These are phyloP conservation scores for Echeneis naucrates DNA, from an alignment of 2,797 vertebrate species.

Conservation along the genomic window DNA sequence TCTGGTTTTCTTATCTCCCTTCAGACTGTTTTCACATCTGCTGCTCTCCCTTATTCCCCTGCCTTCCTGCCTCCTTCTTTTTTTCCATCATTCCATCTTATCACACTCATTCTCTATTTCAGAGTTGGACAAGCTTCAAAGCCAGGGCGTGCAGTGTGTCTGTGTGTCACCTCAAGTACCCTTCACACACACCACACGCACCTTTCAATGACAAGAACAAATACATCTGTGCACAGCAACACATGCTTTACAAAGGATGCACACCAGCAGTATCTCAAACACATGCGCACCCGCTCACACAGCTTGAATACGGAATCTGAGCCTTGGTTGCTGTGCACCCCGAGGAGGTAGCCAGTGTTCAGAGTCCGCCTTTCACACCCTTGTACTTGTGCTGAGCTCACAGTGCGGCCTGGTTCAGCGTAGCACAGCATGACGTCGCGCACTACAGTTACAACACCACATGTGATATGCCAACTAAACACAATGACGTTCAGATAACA, in stretches of 20 bases:
- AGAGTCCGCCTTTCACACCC: conserved; percentile 64
- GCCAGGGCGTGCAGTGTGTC: conserved; percentile 31
- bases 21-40: conserved; percentile 72
- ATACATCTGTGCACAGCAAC: conserved; percentile 19
- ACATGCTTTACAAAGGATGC: conserved; percentile 31
- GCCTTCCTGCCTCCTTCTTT: conserved; percentile 41
- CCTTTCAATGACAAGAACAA: conserved; percentile 27
- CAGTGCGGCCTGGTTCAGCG: conserved; percentile 62
- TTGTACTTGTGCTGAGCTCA: conserved; percentile 59
- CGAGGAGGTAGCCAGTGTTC: conserved; percentile 63
- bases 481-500: conserved; percentile 67
- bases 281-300: conserved; percentile 9
- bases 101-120: conserved; percentile 72
- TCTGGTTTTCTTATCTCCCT: conserved; percentile 62
- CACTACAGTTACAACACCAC: conserved; percentile 53
- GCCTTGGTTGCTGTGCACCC: conserved; percentile 55
- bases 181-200: conserved; percentile 32
- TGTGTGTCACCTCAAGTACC: conserved; percentile 56
- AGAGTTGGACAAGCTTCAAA: conserved; percentile 62
- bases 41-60: conserved; percentile 55
- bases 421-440: conserved; percentile 63
- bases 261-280: conserved; percentile 16
- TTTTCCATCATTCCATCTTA: conserved; percentile 58
- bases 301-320: conserved; percentile 39
- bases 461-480: conserved; percentile 69